Evolutionary conservation across 37 sponge, comb jelly and placozoan genomes (phyloP), one percentile per base, ranked within the genome.

Genomic region (Lycopodina hypogea): DNA sequence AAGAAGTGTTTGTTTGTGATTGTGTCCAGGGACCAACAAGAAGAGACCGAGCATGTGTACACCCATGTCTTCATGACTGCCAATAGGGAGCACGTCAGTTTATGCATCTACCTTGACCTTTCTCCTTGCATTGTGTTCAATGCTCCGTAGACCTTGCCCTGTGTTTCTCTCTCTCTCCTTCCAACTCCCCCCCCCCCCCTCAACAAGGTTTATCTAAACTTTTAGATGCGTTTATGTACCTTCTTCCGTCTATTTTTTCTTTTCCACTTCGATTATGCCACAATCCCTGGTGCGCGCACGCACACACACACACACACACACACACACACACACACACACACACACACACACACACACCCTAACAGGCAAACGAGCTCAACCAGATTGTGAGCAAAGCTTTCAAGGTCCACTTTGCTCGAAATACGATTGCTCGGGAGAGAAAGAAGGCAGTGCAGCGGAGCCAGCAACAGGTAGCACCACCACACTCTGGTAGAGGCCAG

Each of bases 371-470:
- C 51, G 79, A 85, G 22, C 24, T 85, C 55, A 85, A 59, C 60
- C 71, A 85, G 41, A 29, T 78, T 12, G 79, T 85, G 26, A 66
- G 85, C 33, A 85, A 85, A 42, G 85, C 85, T 28, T 85, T 85
- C 79, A 85, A 78, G 65, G 62, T 64, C 18, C 58, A 52, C 23
- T 85, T 78, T 64, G 74, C 79, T 55, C 72, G 51, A 37, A 78
- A 63, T 6, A 77, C 56, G 22, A 42, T 78, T 32, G 55, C 32
- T 53, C 65, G 69, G 67, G 69, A 76, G 40, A 75, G 33, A 34
- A 75, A 83, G 76, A 33, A 30, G 2, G 30, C 30, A 65, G 66
- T 30, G 7, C 18, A 30, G 4, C 66, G 7, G 35, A 65, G 35
- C 66, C n/a, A n/a, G n/a, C n/a, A n/a, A n/a, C n/a, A n/a, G n/a